Conservation (phyloP, 2,888 invertebrate genomes). For the Pomacea canaliculata region DNA sequence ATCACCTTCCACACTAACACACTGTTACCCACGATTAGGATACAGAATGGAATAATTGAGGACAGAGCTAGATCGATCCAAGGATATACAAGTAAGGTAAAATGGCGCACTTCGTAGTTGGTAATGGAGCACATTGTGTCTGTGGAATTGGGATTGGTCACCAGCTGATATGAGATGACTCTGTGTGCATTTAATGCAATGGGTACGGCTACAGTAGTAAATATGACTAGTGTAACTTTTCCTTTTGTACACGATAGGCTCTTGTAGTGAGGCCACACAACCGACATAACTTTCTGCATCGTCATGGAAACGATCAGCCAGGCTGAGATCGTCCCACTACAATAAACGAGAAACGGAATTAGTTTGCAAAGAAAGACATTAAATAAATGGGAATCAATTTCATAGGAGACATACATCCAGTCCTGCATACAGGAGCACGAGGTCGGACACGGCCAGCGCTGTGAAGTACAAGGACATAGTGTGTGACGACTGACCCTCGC, state of each 20-base stretch:
- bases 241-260: background rate
- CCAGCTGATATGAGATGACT: background rate
- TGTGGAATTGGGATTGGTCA: background rate
- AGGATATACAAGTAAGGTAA: background rate
- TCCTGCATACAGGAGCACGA: background rate
- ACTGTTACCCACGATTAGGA: background rate
- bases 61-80: background rate
- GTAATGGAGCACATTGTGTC: too few species aligned
- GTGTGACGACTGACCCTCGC: background rate
- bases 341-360: background rate
- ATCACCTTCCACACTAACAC: background rate
- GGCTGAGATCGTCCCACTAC: background rate
- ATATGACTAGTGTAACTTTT: background rate
- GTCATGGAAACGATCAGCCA: background rate
- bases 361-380: background rate
- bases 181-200: background rate
- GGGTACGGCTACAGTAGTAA: background rate
- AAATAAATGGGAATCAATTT: background rate
- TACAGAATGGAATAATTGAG: background rate
- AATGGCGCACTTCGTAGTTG: too few species aligned
- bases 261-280: background rate
- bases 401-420: too few species aligned
- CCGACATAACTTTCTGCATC: background rate
- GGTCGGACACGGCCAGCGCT: background rate
- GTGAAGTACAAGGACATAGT: background rate